Evolutionary conservation across 2,113 vertebrate genomes (phyloP).

Genomic region (Lamprotornis superbus): DNA sequence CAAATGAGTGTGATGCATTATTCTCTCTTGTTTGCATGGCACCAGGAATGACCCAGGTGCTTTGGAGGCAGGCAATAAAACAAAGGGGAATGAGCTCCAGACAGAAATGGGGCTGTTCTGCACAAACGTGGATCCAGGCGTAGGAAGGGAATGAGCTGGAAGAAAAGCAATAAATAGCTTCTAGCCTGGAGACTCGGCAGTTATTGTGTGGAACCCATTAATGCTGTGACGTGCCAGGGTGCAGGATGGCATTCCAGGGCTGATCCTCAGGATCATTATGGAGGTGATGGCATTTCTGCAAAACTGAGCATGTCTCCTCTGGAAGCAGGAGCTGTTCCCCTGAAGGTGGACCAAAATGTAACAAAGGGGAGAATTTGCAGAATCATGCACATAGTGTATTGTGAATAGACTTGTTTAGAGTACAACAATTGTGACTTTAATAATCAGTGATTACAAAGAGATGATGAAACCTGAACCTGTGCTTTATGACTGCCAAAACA

Average conservation of each 20-base stretch:
- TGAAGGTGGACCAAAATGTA: not conserved
- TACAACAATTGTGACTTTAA: not conserved
- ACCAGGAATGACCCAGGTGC: not conserved
- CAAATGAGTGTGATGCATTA: not conserved
- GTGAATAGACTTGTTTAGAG: not conserved
- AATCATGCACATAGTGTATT: fast-evolving
- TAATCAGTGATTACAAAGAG: not conserved
- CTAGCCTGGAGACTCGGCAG: not conserved
- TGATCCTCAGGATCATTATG: not conserved
- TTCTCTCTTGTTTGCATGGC: not conserved
- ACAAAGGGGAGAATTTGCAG: not conserved
- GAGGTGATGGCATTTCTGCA: not conserved
- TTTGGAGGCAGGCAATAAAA: not conserved
- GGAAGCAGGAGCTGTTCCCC: not conserved
- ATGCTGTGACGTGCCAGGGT: not conserved
- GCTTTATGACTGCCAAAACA: not conserved
- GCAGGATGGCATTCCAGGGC: not conserved
- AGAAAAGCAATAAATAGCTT: not conserved
- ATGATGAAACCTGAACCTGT: not conserved
- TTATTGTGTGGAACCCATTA: not conserved
- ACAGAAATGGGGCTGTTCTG: not conserved
- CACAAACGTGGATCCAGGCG: not conserved
- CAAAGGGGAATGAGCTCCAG: not conserved
- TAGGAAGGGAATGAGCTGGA: conserved; percentile 3
- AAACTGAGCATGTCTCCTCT: not conserved